Evolutionary conservation across 2,888 invertebrate genomes (phyloP).

Genomic region (Caenorhabditis sinica): DNA sequence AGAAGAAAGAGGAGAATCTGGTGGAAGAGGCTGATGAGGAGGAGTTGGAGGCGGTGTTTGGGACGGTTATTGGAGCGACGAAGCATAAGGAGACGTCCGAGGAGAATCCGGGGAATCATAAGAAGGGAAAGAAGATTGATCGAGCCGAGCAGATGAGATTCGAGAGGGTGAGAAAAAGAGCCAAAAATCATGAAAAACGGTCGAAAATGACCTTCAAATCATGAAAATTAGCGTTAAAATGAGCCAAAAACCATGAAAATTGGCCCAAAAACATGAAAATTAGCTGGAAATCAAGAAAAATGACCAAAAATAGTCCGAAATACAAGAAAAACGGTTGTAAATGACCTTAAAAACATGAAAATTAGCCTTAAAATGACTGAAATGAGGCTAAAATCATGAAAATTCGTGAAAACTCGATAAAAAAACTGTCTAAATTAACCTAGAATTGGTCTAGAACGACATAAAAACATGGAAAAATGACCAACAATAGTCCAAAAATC

Average conservation of each 20-base stretch:
- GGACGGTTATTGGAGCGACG: constrained; percentile 67
- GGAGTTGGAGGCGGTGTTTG: constrained; percentile 72
- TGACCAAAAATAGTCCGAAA: neutral
- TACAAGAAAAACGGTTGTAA: neutral
- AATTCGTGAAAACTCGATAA: neutral
- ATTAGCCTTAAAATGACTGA: neutral
- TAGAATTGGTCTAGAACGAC: too few relatives aligned
- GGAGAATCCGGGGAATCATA: constrained; percentile 52
- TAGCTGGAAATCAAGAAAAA: neutral
- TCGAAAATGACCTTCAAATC: neutral
- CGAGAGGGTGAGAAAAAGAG: constrained; percentile 55
- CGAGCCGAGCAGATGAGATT: constrained; percentile 63
- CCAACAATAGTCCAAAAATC: neutral
- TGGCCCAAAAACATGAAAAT: neutral
- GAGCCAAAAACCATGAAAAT: neutral
- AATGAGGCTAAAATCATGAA: neutral
- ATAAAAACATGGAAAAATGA: neutral
- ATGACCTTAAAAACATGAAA: neutral
- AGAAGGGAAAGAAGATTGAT: constrained; percentile 56
- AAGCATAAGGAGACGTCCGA: constrained; percentile 63
- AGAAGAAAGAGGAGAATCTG: constrained; percentile 19
- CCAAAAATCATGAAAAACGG: neutral
- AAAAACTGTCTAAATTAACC: neutral
- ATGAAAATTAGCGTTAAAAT: neutral
- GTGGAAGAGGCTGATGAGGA: constrained; percentile 19